Evolutionary conservation across 2,113 vertebrate genomes (phyloP), one percentile per base, ranked within the genome.

Genomic region (Cygnus atratus): DNA sequence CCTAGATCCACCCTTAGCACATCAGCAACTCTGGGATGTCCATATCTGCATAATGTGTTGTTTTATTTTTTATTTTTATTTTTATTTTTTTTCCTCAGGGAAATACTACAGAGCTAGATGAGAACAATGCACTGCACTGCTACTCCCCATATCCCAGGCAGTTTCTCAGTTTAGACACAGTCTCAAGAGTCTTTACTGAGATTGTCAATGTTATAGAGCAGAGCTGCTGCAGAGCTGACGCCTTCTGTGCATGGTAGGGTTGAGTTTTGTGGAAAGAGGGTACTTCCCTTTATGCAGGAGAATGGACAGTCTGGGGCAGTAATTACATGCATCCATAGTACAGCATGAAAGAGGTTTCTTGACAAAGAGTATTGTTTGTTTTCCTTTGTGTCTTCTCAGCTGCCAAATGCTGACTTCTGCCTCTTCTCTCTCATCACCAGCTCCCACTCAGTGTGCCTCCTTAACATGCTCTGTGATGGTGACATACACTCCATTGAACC

Each of bases 401-500:
- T 96, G 86, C 83, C 89, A 91, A 87, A 77, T 16, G 12, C 68
- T 78, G 68, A 39, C 65, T 85, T 92, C 65, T 86, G 78, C 61
- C 81, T 79, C 70, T 81, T 86, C 84, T 90, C 62, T 94, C 46
- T 87, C 54, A 61, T 83, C 95, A 89, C 88, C 54, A 86, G 74
- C 84, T 97, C 57, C 85, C 44, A 94, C 94, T 94, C 95, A 83
- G 93, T 87, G 65, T 39, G 91, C 71, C 62, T 96, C 80, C 80
- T 76, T 85, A 97, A 82, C 68, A 55, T 4, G 5, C n/a, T 95
- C 90, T 94, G 39, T 70, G 75, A 92, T 50, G 66, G 87, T 96
- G 97, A 97, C 84, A 95, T 67, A 61, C 74, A 91, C 92, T 84
- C 84, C 84, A 84, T 28, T 43, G 59, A 97, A 92, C 92, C 71